Base-by-base conservation (phyloP, 1,140 invertebrate genomes). In the Druon quercuslanigerum region DNA sequence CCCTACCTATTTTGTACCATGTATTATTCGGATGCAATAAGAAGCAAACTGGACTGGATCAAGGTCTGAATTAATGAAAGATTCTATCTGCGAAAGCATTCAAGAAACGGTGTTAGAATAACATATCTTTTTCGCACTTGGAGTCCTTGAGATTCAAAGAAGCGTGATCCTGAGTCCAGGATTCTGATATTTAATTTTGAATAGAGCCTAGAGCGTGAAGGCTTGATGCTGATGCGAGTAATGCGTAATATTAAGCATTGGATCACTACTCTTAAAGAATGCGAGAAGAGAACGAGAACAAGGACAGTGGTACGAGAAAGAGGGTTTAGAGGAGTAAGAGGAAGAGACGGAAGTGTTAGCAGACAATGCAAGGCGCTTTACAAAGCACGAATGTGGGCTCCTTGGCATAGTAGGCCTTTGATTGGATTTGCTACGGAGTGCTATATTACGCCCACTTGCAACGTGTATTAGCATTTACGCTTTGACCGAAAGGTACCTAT, bases 351-450 rank as follows among this genome's bases (percentile, higher is more conserved):
- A 74, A 78, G 50, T 78, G 25, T n/a, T 51, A 17, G 25, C 51
- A 52, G 77, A 75, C 74, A 70, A 77, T 76, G 72, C 56, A 52
- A 66, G 17, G 57, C 54, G 33, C 75, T 82, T 76, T 57, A 71
- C 60, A 79, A 74, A 81, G 74, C 40, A 51, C 66, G 66, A 79
- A 85, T 80, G 71, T 70, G 54, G 76, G 76, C 40, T 77, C 40
- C 77, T 66, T 74, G 60, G 70, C 80, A 83, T 84, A 79, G 81
- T 83, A 77, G 77, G 73, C 72, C 78, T 88, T 88, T 90, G 88
- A 90, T 90, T 88, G 84, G 83, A 90, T 89, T 89, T 87, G 86
- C 83, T 78, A 88, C 84, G 86, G 83, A 81, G 84, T 54, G 79
- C 71, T 77, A 73, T 80, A 74, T 33, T 70, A 81, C 87, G 85